phyloP scores from a whole-genome alignment of 1,140 invertebrate species.

The Drosophila aff. region DNA sequence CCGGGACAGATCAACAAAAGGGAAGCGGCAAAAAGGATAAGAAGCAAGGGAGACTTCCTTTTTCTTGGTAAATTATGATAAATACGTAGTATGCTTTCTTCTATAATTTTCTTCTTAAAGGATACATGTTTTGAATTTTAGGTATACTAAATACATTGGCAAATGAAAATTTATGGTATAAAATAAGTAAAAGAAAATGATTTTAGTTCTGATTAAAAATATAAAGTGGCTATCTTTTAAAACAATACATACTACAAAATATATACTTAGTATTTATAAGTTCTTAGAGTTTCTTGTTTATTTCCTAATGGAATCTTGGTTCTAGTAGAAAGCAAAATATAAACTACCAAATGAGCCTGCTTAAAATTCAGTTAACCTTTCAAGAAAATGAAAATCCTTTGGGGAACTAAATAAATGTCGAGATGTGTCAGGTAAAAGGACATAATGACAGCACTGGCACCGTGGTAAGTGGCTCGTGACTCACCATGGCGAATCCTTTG shows the following conservation, averaged over 20 bases:
- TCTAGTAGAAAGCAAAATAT: background rate
- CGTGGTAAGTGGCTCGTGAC: constrained; percentile 34
- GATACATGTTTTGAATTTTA: background rate
- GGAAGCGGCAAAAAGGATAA: background rate
- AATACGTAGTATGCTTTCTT: background rate
- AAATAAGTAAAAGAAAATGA: background rate
- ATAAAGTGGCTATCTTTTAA: too few relatives aligned
- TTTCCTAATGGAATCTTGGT: background rate
- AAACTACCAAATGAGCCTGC: background rate
- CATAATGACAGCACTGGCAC: constrained; percentile 4
- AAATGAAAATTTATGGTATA: background rate
- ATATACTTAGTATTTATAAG: background rate
- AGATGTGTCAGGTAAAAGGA: constrained; percentile 6
- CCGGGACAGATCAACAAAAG: constrained; percentile 11
- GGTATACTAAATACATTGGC: background rate
- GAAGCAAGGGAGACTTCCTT: background rate
- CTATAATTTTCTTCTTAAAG: background rate
- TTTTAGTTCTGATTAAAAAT: too few relatives aligned
- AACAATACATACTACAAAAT: too few relatives aligned
- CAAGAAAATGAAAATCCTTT: background rate
- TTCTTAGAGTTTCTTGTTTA: background rate
- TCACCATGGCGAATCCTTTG: constrained; percentile 84
- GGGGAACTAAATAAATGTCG: background rate
- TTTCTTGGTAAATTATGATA: constrained; percentile 4
- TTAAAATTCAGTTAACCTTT: background rate